phyloP scores from a whole-genome alignment of 2,797 vertebrate genomes.

The Agapornis canus region DNA sequence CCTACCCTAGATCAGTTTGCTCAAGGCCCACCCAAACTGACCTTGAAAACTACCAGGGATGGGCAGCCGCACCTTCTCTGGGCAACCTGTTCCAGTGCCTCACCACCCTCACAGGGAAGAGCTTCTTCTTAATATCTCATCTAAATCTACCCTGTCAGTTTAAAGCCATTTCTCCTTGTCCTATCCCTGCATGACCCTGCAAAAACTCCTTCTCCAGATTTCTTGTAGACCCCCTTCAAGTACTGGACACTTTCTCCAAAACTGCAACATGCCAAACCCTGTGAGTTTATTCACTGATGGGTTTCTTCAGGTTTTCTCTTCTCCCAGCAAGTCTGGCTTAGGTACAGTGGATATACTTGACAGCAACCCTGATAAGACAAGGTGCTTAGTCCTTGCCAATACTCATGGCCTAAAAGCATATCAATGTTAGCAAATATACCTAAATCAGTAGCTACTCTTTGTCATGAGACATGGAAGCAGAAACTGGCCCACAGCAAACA shows the following conservation, averaged over 20 bases:
- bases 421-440: neutral
- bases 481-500: neutral
- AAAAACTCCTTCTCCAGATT: neutral
- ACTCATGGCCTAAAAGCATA: neutral
- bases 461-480: neutral
- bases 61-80: neutral
- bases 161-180: neutral
- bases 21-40: neutral
- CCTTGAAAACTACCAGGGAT: neutral
- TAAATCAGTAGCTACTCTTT: neutral
- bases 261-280: neutral
- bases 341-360: neutral
- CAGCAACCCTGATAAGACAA: neutral
- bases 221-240: neutral
- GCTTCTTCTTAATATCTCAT: neutral
- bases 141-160: neutral
- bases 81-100: neutral
- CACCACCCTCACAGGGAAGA: neutral
- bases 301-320: neutral
- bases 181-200: neutral
- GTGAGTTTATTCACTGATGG: neutral
- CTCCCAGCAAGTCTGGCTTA: neutral
- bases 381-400: neutral
- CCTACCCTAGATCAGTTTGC: neutral
- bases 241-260: neutral